A percentile compares a stretch with the other conserved stretches of the same genome.
Conservation (phyloP, 2,797 vertebrate species). For the Philypnodon macrostomus region DNA sequence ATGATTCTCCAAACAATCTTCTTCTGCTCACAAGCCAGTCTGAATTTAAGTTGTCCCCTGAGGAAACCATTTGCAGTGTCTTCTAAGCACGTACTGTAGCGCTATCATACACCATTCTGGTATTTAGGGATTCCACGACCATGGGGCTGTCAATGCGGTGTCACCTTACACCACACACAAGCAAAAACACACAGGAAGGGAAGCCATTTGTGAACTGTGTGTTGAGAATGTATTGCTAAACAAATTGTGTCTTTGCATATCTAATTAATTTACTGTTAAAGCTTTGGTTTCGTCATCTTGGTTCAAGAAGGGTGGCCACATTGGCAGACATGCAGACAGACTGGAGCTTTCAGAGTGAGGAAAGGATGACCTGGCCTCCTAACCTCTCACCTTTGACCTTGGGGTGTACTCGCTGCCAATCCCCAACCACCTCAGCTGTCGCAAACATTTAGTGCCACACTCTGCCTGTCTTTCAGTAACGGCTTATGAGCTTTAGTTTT, state of each 20-base stretch:
- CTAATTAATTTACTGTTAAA: neutral
- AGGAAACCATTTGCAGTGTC: conserved; percentile 18
- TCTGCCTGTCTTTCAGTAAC: conserved; percentile 24
- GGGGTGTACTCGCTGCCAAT: conserved; percentile 34
- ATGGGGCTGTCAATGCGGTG: conserved; percentile 61
- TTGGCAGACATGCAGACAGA: conserved; percentile 47
- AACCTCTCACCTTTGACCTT: conserved; percentile 63
- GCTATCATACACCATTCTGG: conserved; percentile 45
- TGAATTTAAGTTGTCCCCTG: conserved; percentile 28
- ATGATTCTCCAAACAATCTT: conserved; percentile 17
- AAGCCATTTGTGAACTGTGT: conserved; percentile 35
- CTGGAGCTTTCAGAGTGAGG: conserved; percentile 39
- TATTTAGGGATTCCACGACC: conserved; percentile 67
- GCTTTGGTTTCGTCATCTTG: conserved; percentile 1
- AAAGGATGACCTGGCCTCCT: conserved; percentile 51
- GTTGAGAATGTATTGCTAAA: neutral
- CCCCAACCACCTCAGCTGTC: conserved; percentile 63
- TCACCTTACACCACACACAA: conserved; percentile 67
- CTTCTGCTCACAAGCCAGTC: conserved; percentile 11
- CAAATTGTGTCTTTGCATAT: neutral
- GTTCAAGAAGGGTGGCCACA: conserved; percentile 26
- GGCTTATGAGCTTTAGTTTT: neutral
- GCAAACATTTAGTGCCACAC: conserved; percentile 42
- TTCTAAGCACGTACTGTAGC: conserved; percentile 20
- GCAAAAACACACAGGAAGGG: conserved; percentile 40